Conservation (phyloP, 2,797 vertebrate genomes). For the Aselliscus stoliczkanus region DNA sequence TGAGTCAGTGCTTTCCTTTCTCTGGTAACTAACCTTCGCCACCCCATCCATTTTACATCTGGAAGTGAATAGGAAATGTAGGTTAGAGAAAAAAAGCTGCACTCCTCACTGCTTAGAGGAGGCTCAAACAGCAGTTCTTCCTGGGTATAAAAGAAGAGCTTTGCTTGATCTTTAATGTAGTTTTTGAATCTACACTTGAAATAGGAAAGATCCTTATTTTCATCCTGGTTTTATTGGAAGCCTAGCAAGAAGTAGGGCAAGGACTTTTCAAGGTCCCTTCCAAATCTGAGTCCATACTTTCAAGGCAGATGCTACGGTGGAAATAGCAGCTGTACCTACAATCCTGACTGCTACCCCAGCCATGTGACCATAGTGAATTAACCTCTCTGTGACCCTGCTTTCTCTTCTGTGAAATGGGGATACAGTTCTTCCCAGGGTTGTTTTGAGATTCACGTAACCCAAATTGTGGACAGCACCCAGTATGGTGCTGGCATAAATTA, state of each 20-base stretch:
- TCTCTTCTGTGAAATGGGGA: background rate
- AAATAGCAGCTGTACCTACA: constrained; percentile 7
- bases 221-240: constrained; percentile 18
- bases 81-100: background rate
- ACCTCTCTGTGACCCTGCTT: background rate
- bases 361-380: background rate
- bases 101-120: background rate
- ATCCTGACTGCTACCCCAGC: background rate
- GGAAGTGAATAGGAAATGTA: constrained; percentile 17
- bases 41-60: constrained; percentile 22
- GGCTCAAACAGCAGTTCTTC: background rate
- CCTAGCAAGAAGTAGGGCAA: constrained; percentile 23
- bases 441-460: constrained; percentile 2
- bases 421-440: background rate
- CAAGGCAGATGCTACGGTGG: background rate
- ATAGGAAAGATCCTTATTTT: constrained; percentile 27
- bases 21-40: constrained; percentile 13
- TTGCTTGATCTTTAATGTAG: constrained; percentile 32
- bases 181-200: constrained; percentile 43
- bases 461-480: background rate
- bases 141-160: constrained; percentile 14
- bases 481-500: background rate
- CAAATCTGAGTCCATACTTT: background rate
- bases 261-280: constrained; percentile 39
- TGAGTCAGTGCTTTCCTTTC: constrained; percentile 41